Evolutionary conservation across 2,113 vertebrate species (phyloP), one percentile per base, ranked within the genome.

Genomic region (Parus major): DNA sequence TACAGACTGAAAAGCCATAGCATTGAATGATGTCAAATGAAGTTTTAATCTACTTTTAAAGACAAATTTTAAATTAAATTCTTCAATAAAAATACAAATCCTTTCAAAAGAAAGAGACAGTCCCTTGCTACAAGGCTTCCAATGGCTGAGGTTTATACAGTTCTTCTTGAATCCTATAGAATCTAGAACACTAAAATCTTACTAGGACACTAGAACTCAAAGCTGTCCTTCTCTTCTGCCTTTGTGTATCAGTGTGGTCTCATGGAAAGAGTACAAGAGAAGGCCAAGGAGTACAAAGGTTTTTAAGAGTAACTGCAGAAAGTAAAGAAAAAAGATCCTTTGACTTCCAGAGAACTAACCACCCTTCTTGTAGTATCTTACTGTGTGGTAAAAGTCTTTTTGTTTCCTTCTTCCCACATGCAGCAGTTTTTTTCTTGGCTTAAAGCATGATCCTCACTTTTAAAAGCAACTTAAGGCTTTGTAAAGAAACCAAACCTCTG

Each of bases 271-370:
- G 23, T 61, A 42, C 10, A 41, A n/a, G n/a, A 39, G 50, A 20
- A 31, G 12, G 3, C 4, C n/a, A 41, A 69, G 24, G 13, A 76
- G 7, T 13, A 29, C 3, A 8, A 0, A 24, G 21, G 3, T 21
- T 73, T 82, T 42, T 55, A 15, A 63, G 5, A 66, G 23, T 29
- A 75, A 55, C 5, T 71, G 11, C 52, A 85, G 49, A 64, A 65
- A 89, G 8, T 60, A 39, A 25, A 31, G 22, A 19, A 60, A 66
- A 57, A 47, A 1, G 6, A 71, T 42, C 11, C 17, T n/a, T 69
- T n/a, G 8, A n/a, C 20, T 56, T 21, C 7, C 7, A 60, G 27
- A 50, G 10, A 46, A 29, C 27, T 47, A 16, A 1, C 12, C 21
- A 5, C 11, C 12, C 36, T 76, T 69, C 47, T 52, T 5, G 14